These are phyloP conservation scores for Hafferia zeledoni DNA, from an alignment of 2,797 vertebrate species.

Conservation along the genomic window DNA sequence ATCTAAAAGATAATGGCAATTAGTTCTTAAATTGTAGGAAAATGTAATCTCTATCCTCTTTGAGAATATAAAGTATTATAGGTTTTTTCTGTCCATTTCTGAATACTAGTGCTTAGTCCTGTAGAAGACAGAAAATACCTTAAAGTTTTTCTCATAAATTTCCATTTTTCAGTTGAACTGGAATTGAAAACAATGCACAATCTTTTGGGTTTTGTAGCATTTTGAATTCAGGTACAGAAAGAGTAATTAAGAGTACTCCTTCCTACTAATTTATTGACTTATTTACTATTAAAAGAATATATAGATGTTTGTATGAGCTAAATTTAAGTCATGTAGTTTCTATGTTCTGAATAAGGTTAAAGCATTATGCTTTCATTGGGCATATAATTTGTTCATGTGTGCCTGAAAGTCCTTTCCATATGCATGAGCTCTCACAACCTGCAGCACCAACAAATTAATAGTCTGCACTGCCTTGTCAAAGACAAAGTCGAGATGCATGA, in stretches of 20 bases:
- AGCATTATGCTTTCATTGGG: background rate
- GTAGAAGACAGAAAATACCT: background rate
- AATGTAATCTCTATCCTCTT: background rate
- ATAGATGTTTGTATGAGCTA: background rate
- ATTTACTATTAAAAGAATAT: background rate
- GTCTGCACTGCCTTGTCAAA: constrained; percentile 15
- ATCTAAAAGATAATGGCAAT: background rate
- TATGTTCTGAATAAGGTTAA: background rate
- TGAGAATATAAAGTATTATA: background rate
- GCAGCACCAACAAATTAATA: constrained; percentile 20
- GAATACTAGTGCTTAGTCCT: background rate
- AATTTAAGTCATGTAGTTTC: background rate
- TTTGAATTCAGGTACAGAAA: background rate
- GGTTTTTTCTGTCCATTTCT: background rate
- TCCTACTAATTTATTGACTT: background rate
- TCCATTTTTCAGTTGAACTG: background rate
- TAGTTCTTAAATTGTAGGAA: background rate
- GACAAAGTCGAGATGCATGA: background rate
- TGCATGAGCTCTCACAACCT: background rate
- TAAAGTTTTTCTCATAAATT: background rate
- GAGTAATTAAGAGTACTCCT: background rate
- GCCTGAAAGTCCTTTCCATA: background rate
- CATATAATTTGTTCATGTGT: background rate
- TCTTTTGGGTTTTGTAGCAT: background rate
- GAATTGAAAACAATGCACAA: background rate